Conservation (phyloP, 2,113 vertebrate species). For the Elachura formosa region DNA sequence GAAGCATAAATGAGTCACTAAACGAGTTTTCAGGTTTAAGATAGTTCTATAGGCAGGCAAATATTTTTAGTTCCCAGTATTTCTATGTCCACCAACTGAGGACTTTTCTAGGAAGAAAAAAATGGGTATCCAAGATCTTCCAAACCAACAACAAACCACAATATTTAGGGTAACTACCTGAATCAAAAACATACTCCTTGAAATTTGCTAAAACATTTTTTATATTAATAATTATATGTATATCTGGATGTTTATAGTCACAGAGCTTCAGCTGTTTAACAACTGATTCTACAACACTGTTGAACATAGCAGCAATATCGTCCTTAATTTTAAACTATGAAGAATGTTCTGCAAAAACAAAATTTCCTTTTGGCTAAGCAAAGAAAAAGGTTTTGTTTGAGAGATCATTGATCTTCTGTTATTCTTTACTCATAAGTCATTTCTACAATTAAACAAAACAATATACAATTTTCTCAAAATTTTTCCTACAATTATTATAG, state of each 20-base stretch:
- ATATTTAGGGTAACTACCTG: not conserved
- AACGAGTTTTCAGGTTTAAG: not conserved
- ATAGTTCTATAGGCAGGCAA: not conserved
- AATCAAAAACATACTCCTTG: not conserved
- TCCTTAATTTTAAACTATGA: not conserved
- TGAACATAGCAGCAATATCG: not conserved
- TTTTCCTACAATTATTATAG: not conserved
- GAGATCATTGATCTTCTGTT: not conserved
- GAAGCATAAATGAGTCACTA: not conserved
- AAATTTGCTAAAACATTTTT: not conserved
- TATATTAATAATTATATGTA: not conserved
- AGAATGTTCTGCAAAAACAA: not conserved
- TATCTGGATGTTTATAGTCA: not conserved
- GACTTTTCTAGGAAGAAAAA: not conserved
- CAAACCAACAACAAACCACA: not conserved
- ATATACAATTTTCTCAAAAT: not conserved
- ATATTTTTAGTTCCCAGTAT: not conserved
- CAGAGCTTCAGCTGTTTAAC: not conserved
- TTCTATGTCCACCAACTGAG: not conserved
- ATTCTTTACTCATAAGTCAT: not conserved
- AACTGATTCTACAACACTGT: not conserved
- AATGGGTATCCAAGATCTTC: not conserved
- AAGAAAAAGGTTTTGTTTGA: not conserved
- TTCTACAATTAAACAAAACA: not conserved
- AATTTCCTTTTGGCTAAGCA: not conserved